Evolutionary conservation across 92 coral and sea anemone genomes (phyloP).

Genomic region (Epizoanthus illoricatus): DNA sequence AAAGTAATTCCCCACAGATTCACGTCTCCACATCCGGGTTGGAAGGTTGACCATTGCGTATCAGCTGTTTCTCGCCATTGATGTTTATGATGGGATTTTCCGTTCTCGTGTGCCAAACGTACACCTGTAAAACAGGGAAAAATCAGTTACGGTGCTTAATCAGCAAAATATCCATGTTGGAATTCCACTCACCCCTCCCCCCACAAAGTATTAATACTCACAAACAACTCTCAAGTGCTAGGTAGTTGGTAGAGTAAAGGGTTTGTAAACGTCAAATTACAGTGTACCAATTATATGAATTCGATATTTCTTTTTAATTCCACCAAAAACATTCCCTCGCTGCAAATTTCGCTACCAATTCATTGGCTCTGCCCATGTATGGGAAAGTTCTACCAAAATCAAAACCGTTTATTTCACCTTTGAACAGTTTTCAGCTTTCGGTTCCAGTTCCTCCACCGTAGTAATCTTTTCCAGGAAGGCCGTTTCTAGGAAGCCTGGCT

Average conservation of each 20-base stretch:
- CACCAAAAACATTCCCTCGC: no score
- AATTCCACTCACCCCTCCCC: no score
- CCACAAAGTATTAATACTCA: no score
- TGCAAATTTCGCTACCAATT: no score
- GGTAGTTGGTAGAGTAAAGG: no score
- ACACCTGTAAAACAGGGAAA: conserved; percentile 45
- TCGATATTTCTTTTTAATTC: no score
- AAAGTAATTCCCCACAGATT: not conserved
- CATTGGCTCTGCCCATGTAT: not conserved
- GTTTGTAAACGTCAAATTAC: no score
- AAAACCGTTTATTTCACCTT: conserved; percentile 54
- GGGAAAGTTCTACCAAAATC: not conserved
- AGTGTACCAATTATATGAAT: no score
- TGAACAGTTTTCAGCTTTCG: conserved; percentile 73
- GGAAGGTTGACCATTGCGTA: conserved; percentile 74
- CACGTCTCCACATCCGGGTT: conserved; percentile 75
- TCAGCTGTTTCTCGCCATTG: conserved; percentile 84
- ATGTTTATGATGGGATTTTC: conserved; percentile 79
- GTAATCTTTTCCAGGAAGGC: conserved; percentile 73
- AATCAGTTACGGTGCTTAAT: not conserved
- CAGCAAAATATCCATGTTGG: no score
- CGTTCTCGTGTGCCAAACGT: conserved; percentile 91
- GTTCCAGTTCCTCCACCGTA: conserved; percentile 66
- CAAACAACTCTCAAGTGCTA: no score
- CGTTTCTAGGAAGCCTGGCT: conserved; percentile 77